Conservation (phyloP, 2,888 invertebrate genomes). For the Drosophila anomalata region DNA sequence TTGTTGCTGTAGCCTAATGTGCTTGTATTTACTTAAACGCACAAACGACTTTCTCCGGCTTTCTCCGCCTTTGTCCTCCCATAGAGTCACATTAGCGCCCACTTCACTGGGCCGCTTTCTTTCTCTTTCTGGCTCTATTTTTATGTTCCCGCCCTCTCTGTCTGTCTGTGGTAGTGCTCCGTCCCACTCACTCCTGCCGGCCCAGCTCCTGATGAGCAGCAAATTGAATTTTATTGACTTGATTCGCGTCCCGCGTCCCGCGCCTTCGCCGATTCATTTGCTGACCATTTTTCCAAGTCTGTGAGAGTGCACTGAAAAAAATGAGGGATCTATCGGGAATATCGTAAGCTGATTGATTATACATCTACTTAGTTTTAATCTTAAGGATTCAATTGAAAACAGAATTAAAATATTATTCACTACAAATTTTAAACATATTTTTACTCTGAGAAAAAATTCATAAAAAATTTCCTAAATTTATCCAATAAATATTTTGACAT, state of each 20-base stretch:
- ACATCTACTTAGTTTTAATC: neutral
- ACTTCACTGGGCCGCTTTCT: constrained; percentile 38
- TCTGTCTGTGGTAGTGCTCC: neutral
- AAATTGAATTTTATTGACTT: constrained; percentile 77
- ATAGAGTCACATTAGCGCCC: constrained; percentile 56
- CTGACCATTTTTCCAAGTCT: constrained; percentile 35
- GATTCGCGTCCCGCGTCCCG: constrained; percentile 45
- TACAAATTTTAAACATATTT: too few species aligned
- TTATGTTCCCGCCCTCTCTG: neutral
- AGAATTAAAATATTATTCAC: too few species aligned
- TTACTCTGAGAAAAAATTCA: too few species aligned
- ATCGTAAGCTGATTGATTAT: neutral
- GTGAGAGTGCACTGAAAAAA: neutral
- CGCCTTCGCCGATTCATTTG: constrained; percentile 13
- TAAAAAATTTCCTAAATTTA: too few species aligned
- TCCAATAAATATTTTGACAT: too few species aligned
- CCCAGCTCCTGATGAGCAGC: constrained; percentile 61
- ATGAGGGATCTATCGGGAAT: neutral
- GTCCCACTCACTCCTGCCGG: neutral
- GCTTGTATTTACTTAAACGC: constrained; percentile 75
- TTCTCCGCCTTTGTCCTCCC: constrained; percentile 34
- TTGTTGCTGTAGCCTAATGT: constrained; percentile 60
- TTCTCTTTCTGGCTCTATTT: neutral
- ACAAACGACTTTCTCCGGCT: constrained; percentile 47
- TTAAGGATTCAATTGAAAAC: too few species aligned